Evolutionary conservation across 53 echinoderm and acorn worm genomes (phyloP), one percentile per base, ranked within the genome.

Genomic region (Holothuria scabra): DNA sequence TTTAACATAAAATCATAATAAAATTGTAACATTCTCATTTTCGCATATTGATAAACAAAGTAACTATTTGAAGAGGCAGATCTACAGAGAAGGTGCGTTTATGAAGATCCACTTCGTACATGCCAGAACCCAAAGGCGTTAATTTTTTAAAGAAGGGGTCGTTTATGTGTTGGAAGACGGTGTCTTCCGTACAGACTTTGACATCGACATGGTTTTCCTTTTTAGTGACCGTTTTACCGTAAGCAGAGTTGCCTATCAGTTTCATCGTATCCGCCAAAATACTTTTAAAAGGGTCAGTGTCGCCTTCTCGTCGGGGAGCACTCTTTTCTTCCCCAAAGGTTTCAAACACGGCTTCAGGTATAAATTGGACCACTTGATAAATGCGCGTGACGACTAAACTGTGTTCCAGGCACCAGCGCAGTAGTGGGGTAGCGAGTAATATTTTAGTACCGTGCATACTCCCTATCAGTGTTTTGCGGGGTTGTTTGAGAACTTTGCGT

Each of bases 11-110:
- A 88, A 38, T 92, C 88, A 33, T 78, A 92, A 67, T 92, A 92
- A 69, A 86, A 92, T 56, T 92, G 60, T 21, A 92, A 44, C 88
- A 92, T 89, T 18, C 85, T 48, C 14, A 91, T 20, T 35, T 88
- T 88, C 1, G 91, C 91, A 24, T 85, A 88, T 60, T 92, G 92
- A 28, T 92, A 92, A 7, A 92, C 85, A 59, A 86, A 88, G 31
- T 52, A 76, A 21, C 88, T 22, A 88, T 92, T 25, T 89, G 92
- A 12, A 83, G 16, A 12, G 92, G 92, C 0, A 89, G 86, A 46
- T 65, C 46, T 65, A 21, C 5, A 18, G 11, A 24, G 8, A 25
- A 65, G 30, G 64, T 28, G 10, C 18, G 14, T 11, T 63, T 20
- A 18, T 12, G 26, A 10, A 28, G 30, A 63, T 63, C 30, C 30